A percentile compares a stretch with the other conserved stretches of the same genome.
Evolutionary conservation across 1,140 invertebrate genomes (phyloP).

Genomic region (Gyrodactylus salaris): DNA sequence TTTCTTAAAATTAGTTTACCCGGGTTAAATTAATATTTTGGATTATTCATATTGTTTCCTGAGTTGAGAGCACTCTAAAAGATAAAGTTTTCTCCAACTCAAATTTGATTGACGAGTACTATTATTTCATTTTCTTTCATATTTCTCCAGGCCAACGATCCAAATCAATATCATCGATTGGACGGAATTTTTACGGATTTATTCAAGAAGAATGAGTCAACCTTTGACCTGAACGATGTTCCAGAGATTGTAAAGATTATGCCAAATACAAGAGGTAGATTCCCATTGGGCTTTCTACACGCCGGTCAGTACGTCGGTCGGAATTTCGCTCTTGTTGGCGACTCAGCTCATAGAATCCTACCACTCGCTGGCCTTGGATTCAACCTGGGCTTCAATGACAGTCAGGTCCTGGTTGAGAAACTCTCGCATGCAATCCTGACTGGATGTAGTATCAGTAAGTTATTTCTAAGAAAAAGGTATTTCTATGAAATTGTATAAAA

Average conservation of each 20-base stretch:
- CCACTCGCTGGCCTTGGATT: slow-evolving; percentile 83
- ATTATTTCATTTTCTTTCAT: background rate
- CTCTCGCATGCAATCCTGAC: slow-evolving; percentile 33
- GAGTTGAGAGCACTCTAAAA: background rate
- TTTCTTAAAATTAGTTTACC: no score
- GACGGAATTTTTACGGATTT: background rate
- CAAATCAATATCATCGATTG: background rate
- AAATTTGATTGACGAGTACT: background rate
- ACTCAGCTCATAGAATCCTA: slow-evolving; percentile 77
- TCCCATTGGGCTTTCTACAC: slow-evolving; percentile 63
- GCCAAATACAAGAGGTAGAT: slow-evolving; percentile 31
- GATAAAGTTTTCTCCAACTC: background rate
- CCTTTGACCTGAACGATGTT: background rate
- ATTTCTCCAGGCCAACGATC: background rate
- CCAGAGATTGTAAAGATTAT: background rate
- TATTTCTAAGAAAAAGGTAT: no score
- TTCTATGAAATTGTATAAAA: no score
- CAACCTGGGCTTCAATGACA: slow-evolving; percentile 78
- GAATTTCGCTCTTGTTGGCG: slow-evolving; percentile 45
- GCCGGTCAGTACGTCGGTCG: slow-evolving; percentile 40
- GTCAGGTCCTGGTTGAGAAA: slow-evolving; percentile 31
- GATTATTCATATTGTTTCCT: background rate
- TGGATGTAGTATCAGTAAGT: slow-evolving; percentile 36
- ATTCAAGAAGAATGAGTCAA: background rate
- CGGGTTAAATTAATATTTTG: background rate